Evolutionary conservation across 2,797 vertebrate species (phyloP).

Genomic region (Falco naumanni): DNA sequence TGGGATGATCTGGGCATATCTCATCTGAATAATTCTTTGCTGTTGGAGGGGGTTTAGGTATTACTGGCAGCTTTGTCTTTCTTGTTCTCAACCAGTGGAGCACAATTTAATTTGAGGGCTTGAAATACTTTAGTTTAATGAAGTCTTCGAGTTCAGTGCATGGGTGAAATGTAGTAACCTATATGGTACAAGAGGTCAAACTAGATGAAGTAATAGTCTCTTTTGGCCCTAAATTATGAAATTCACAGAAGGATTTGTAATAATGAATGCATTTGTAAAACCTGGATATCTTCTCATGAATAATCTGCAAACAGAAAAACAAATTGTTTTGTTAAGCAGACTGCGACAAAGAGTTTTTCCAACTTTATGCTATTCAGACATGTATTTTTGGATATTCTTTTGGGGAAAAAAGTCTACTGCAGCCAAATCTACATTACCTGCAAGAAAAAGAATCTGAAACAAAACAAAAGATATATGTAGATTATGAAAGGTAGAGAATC

Average conservation of each 20-base stretch:
- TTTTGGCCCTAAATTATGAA: not conserved
- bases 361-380: conserved; percentile 48
- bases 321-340: conserved; percentile 53
- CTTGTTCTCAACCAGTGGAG: not conserved
- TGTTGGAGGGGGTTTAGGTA: not conserved
- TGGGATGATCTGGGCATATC: not conserved
- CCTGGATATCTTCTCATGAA: not conserved
- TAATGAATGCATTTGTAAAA: conserved; percentile 10
- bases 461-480: conserved; percentile 53
- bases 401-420: conserved; percentile 49
- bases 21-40: conserved; percentile 19
- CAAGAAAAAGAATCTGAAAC: conserved; percentile 14
- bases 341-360: conserved; percentile 48
- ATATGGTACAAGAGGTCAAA: not conserved
- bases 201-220: not conserved
- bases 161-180: not conserved
- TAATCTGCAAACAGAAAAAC: conserved; percentile 40
- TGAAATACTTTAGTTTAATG: conserved; percentile 17
- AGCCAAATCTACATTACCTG: conserved; percentile 54
- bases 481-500: conserved; percentile 52
- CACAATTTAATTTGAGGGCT: conserved; percentile 9
- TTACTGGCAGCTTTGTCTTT: conserved; percentile 7
- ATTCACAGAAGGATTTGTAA: conserved; percentile 13
- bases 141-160: conserved; percentile 1
- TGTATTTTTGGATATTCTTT: conserved; percentile 59